phyloP scores from a whole-genome alignment of 2,797 vertebrate genomes.

The Syndactyla subalaris region DNA sequence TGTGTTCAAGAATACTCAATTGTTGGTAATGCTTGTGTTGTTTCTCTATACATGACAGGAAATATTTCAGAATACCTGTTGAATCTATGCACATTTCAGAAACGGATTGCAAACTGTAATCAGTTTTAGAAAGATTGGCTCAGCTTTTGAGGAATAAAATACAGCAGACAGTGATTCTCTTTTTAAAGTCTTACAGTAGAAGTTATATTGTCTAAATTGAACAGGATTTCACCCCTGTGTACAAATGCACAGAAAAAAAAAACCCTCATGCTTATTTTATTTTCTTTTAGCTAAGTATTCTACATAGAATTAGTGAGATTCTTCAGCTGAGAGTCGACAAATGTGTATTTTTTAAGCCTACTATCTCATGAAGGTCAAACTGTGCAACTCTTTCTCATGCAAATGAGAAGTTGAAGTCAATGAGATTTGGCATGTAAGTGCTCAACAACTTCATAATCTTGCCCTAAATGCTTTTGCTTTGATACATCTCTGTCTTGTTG shows the following conservation, averaged over 20 bases:
- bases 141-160: background rate
- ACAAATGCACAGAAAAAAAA: background rate
- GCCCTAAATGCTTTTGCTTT: constrained; percentile 1
- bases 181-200: background rate
- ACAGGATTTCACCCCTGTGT: background rate
- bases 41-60: background rate
- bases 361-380: background rate
- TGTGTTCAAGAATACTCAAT: background rate
- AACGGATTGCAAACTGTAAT: background rate
- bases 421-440: background rate
- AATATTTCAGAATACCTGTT: background rate
- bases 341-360: constrained; percentile 22
- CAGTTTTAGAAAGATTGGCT: background rate
- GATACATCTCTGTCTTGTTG: background rate
- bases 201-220: background rate
- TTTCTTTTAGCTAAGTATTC: background rate
- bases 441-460: constrained; percentile 29
- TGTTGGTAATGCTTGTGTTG: background rate
- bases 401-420: constrained; percentile 30
- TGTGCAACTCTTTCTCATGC: constrained; percentile 23
- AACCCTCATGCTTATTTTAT: background rate
- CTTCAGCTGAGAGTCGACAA: constrained; percentile 7
- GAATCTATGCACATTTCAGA: background rate
- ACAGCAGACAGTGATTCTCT: background rate
- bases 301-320: background rate